Base-by-base conservation (phyloP, 2,888 invertebrate genomes). In the Zeuzera pyrina region DNA sequence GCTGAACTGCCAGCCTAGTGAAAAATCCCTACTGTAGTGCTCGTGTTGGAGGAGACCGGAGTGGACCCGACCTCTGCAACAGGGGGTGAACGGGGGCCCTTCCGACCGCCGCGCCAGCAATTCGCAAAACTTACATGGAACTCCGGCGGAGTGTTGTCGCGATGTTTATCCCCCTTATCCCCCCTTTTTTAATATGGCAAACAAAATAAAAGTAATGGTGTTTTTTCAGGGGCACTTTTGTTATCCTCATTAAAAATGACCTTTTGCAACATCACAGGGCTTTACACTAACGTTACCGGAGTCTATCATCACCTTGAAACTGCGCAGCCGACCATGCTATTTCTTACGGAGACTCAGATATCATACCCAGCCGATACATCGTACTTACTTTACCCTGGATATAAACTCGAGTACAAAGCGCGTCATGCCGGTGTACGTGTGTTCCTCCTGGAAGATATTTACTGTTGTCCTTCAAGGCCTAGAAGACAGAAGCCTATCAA, bases 311-410 rank as follows among this genome's bases (percentile, higher is more conserved):
- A 19, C 19, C 8, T 19, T 8, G 19, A 19, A 8, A 19, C 19
- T 6, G 19, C 19, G 8, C 5, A 4, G 5, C 8, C 19, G 19
- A 8, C 19, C 8, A 6, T 19, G 12, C 19, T 31, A 6, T 31
- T 31, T 25, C 15, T 31, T 12, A 31, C 31, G 3, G 25, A 31
- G 31, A 31, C 31, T 5, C 31, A 31, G 16, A 31, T 31, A 15
- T 31, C 16, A 3, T 7, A 15, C 4, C 25, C 31, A 14, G n/a
- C 15, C 14, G 24, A 31, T 15, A 31, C 31, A 3, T 31, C 24
- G 2, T 23, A 15, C 19, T 8, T 19, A 19, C 19, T 6, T 8
- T 27, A 32, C 12, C 16, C 32, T 2, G 21, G 32, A 5, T 32
- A 32, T 10, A 26, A n/a, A 2, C 21, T 32, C 2, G 28, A 33